Percentiles rank a stretch among this genome's conserved stretches.
Evolutionary conservation across 2,888 invertebrate species (phyloP).

Genomic region (Lysandra coridon): DNA sequence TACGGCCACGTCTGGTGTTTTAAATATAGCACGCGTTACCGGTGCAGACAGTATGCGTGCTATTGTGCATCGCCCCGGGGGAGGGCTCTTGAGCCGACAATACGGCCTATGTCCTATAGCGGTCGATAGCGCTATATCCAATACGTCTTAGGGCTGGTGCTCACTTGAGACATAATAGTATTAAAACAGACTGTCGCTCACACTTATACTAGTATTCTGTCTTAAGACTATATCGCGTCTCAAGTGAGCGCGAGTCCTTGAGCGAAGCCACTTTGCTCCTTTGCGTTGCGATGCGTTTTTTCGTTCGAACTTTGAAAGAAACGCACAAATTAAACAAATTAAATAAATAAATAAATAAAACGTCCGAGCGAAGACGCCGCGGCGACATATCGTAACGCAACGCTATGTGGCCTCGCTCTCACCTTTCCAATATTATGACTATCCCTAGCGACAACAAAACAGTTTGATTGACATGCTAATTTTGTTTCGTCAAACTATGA

Average conservation of each 20-base stretch:
- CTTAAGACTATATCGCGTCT: too few relatives aligned
- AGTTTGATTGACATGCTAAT: background rate
- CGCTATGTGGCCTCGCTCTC: background rate
- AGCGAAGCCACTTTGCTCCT: too few relatives aligned
- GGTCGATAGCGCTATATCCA: background rate
- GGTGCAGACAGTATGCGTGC: constrained; percentile 12
- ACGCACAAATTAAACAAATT: too few relatives aligned
- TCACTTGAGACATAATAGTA: background rate
- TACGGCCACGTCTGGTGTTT: background rate
- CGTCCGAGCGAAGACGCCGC: background rate
- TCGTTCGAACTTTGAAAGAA: too few relatives aligned
- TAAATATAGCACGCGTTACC: constrained; percentile 14
- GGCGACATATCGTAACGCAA: background rate
- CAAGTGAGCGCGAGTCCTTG: too few relatives aligned
- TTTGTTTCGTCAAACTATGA: background rate
- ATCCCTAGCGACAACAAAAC: too few relatives aligned
- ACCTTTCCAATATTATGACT: background rate
- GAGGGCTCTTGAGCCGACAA: constrained; percentile 4
- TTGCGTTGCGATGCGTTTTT: too few relatives aligned
- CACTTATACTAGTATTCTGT: too few relatives aligned
- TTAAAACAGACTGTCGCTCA: too few relatives aligned
- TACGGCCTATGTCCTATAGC: constrained; percentile 12
- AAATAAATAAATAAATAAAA: too few relatives aligned
- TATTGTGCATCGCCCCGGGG: constrained; percentile 3
- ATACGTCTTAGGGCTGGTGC: background rate